Evolutionary conservation across 2,797 vertebrate species (phyloP).

Genomic region (Sus cebifrons): DNA sequence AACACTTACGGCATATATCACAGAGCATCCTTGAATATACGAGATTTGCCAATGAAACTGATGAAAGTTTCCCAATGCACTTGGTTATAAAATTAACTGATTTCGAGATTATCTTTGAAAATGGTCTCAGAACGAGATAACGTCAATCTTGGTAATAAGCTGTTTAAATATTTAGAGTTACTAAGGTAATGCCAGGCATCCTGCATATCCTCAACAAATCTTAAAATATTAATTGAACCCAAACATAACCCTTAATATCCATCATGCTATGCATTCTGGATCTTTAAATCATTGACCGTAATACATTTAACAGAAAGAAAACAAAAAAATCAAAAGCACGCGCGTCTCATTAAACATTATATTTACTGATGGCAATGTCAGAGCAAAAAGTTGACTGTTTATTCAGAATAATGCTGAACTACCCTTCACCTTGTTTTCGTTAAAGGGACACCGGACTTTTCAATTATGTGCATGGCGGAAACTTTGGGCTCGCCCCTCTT

Average conservation of each 20-base stretch:
- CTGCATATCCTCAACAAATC: constrained; percentile 41
- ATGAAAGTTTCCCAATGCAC: neutral
- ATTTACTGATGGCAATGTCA: constrained; percentile 33
- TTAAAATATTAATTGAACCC: constrained; percentile 63
- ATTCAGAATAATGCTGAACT: neutral
- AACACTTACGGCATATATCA: constrained; percentile 46
- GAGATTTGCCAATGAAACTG: constrained; percentile 52
- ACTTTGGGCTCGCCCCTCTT: neutral
- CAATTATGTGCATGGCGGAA: neutral
- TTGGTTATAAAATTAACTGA: constrained; percentile 55
- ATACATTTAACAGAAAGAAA: constrained; percentile 16
- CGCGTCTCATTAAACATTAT: constrained; percentile 50
- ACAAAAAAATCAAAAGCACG: constrained; percentile 28
- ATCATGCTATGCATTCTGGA: constrained; percentile 36
- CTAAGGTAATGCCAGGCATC: neutral
- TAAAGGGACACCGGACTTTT: neutral
- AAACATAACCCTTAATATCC: constrained; percentile 56
- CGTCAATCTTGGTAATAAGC: constrained; percentile 36
- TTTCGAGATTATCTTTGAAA: constrained; percentile 65
- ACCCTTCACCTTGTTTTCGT: neutral
- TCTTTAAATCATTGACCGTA: constrained; percentile 49
- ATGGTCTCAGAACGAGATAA: constrained; percentile 61
- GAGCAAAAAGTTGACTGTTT: neutral
- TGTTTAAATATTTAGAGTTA: constrained; percentile 66
- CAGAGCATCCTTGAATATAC: constrained; percentile 34